Evolutionary conservation across 1,140 invertebrate species (phyloP), one percentile per base, ranked within the genome.

Genomic region (Phortica variegata): DNA sequence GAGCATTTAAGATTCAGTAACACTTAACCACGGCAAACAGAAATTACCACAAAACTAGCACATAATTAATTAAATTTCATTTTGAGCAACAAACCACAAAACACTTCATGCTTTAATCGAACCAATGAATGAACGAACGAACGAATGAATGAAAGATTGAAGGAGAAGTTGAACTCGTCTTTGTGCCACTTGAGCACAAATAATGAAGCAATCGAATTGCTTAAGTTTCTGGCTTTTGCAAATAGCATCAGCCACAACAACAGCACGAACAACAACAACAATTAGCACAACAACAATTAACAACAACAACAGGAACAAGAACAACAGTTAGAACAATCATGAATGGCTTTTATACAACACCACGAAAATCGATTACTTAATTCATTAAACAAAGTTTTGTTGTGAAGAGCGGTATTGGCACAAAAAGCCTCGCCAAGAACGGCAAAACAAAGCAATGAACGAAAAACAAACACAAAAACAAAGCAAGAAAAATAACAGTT

Each of bases 361-460:
- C n/a, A n/a, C n/a, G n/a, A 26, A 26, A 26, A 26, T 26, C 23
- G 23, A 26, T 26, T 26, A 56, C 59, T 66, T 62, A 60, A 60
- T 66, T 62, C 62, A 66, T 66, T 66, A 66, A 50, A 48, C 49
- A 54, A 55, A 63, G 50, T 68, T 66, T 55, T 58, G 52, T 56
- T 26, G 23, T 26, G 23, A 5, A 6, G 23, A 26, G 23, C 5
- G n/a, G n/a, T n/a, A n/a, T n/a, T n/a, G n/a, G n/a, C n/a, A n/a
- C n/a, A n/a, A n/a, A 26, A 26, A 26, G 10, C 23, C 10, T 26
- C 23, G 23, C 10, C 10, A 26, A 7, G 26, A 29, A 7, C 26
- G 40, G 23, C 23, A 7, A 13, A 47, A 19, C 3, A 19, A 43
- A 44, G 60, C 47, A 49, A 58, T 58, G 55, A 58, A 52, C 56